These are phyloP conservation scores for Cavia porcellus DNA, from an alignment of 2,113 vertebrate genomes.

Conservation along the genomic window DNA sequence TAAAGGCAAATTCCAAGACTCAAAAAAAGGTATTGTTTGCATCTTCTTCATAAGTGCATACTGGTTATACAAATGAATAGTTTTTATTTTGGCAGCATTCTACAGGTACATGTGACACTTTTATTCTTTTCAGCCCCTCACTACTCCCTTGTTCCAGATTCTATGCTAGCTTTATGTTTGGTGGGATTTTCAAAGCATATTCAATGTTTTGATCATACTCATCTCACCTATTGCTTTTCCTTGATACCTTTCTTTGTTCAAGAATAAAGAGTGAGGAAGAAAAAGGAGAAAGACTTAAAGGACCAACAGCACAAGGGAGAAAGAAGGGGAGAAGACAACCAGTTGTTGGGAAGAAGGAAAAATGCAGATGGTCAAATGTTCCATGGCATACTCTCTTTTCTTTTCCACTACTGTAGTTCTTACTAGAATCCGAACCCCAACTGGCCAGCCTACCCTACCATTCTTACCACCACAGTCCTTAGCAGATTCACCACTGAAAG, in stretches of 20 bases:
- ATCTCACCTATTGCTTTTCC: background rate
- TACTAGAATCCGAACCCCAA: background rate
- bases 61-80: background rate
- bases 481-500: background rate
- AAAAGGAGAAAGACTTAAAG: background rate
- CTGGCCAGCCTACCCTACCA: fast-evolving
- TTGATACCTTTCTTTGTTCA: background rate
- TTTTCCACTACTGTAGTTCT: background rate
- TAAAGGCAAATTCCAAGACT: background rate
- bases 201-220: background rate
- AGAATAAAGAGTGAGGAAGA: background rate
- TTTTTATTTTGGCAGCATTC: background rate
- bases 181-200: background rate
- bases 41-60: background rate
- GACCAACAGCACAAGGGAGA: background rate
- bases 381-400: background rate
- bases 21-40: background rate
- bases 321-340: background rate
- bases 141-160: background rate
- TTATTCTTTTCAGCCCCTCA: background rate
- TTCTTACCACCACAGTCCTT: background rate
- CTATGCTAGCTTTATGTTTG: background rate
- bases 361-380: background rate
- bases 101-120: background rate
- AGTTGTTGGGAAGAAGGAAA: background rate